phyloP scores from a whole-genome alignment of 2,113 vertebrate species.

The Puntigrus tetrazona region DNA sequence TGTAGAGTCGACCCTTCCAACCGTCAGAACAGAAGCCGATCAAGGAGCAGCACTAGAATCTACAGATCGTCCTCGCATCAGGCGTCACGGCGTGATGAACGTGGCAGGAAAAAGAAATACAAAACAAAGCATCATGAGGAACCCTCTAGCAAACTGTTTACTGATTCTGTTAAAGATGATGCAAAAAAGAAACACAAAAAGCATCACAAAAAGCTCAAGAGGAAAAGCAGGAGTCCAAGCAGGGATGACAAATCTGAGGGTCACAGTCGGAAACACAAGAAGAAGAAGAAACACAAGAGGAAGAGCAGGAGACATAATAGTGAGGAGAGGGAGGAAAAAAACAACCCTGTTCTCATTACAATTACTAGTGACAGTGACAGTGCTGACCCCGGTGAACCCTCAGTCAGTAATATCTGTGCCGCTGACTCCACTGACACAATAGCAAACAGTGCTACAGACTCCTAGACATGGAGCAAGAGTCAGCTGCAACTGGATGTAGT shows the following conservation, averaged over 20 bases:
- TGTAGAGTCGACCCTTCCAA: conserved; percentile 73
- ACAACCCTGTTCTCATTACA: conserved; percentile 81
- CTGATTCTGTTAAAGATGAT: conserved; percentile 38
- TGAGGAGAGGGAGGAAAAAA: conserved; percentile 46
- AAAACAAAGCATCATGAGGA: conserved; percentile 88
- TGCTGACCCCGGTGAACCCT: conserved; percentile 2
- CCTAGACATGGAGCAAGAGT: neutral
- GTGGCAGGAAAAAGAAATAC: conserved; percentile 88
- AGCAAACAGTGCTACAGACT: neutral
- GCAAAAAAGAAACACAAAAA: conserved; percentile 69
- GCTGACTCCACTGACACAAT: neutral
- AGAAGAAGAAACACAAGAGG: conserved; percentile 90
- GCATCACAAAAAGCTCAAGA: conserved; percentile 75
- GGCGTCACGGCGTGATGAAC: conserved; percentile 78
- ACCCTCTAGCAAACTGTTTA: conserved; percentile 29
- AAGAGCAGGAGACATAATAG: conserved; percentile 80
- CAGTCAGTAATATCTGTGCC: neutral
- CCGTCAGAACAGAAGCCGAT: conserved; percentile 72
- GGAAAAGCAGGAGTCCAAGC: conserved; percentile 79
- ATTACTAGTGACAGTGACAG: conserved; percentile 85
- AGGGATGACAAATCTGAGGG: conserved; percentile 78
- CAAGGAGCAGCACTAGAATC: conserved; percentile 79
- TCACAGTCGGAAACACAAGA: conserved; percentile 79
- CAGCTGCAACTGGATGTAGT: neutral
- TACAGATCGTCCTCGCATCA: conserved; percentile 77